phyloP scores from a whole-genome alignment of 2,113 vertebrate genomes.

The Pteropus alecto region DNA sequence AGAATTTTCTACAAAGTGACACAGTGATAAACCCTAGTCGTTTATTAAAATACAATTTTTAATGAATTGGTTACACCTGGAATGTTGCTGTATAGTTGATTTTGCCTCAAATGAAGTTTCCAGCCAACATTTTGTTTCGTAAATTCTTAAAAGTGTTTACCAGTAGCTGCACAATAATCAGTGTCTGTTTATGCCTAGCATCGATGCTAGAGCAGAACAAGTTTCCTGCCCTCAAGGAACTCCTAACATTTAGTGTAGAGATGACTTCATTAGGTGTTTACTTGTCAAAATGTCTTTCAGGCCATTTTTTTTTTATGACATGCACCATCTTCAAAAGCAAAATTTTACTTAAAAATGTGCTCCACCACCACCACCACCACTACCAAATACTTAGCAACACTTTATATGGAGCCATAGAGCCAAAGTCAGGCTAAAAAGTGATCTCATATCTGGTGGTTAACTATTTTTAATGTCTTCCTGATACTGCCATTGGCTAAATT shows the following conservation, averaged over 20 bases:
- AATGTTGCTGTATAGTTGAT: background rate
- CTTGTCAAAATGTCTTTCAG: background rate
- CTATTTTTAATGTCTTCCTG: background rate
- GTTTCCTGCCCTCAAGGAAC: background rate
- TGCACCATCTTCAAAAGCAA: background rate
- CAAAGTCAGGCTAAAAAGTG: background rate
- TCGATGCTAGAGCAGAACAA: background rate
- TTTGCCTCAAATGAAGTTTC: background rate
- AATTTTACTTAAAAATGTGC: background rate
- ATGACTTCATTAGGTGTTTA: background rate
- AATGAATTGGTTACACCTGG: background rate
- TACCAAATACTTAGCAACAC: background rate
- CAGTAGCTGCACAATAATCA: background rate
- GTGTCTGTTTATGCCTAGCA: background rate
- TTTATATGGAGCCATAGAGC: background rate
- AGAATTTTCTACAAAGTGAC: background rate
- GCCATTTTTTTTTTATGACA: background rate
- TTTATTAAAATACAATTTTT: background rate
- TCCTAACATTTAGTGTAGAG: background rate
- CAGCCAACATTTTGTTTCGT: background rate
- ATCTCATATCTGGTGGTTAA: background rate
- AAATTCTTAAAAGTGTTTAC: background rate
- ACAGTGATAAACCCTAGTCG: background rate
- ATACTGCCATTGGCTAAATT: background rate
- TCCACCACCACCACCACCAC: too few species aligned